A percentile compares a stretch with the other conserved stretches of the same genome.
These are phyloP conservation scores for Spilogale gracilis DNA, from an alignment of 2,113 vertebrate species.

Conservation along the genomic window DNA sequence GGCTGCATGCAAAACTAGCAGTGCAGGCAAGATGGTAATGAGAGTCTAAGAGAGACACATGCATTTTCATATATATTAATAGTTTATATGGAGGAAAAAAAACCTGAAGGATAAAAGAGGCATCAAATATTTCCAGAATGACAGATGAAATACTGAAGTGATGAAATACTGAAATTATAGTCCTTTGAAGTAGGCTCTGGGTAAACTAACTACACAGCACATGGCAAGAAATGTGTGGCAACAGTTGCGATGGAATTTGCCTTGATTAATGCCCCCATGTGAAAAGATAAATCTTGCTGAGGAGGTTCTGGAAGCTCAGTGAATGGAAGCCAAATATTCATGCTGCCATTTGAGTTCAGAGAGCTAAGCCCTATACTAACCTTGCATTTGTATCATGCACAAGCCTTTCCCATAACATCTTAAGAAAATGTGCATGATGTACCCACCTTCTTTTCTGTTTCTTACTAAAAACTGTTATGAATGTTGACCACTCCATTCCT, in stretches of 20 bases:
- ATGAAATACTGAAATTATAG: conserved; percentile 85
- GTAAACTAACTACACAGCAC: conserved; percentile 82
- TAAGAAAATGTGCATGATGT: conserved; percentile 64
- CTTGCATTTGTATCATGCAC: conserved; percentile 74
- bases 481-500: conserved; percentile 51
- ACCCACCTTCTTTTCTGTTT: conserved; percentile 20
- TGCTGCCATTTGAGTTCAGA: conserved; percentile 73
- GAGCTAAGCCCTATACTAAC: conserved; percentile 66
- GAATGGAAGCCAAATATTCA: conserved; percentile 82
- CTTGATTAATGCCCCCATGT: conserved; percentile 83
- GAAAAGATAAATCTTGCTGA: conserved; percentile 86
- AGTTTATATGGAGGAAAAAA: conserved; percentile 77
- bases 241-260: conserved; percentile 83
- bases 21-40: conserved; percentile 81
- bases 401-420: conserved; percentile 64
- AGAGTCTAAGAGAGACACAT: conserved; percentile 81
- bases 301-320: conserved; percentile 73
- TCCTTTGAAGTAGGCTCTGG: conserved; percentile 84
- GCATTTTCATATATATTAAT: conserved; percentile 83
- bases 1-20: conserved; percentile 83
- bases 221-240: conserved; percentile 84
- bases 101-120: conserved; percentile 81
- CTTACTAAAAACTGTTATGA: conserved; percentile 58
- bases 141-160: conserved; percentile 82
- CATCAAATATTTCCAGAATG: conserved; percentile 81